A percentile compares a stretch with the other conserved stretches of the same genome.
Conservation (phyloP, 2,113 vertebrate species). For the Fulica atra region DNA sequence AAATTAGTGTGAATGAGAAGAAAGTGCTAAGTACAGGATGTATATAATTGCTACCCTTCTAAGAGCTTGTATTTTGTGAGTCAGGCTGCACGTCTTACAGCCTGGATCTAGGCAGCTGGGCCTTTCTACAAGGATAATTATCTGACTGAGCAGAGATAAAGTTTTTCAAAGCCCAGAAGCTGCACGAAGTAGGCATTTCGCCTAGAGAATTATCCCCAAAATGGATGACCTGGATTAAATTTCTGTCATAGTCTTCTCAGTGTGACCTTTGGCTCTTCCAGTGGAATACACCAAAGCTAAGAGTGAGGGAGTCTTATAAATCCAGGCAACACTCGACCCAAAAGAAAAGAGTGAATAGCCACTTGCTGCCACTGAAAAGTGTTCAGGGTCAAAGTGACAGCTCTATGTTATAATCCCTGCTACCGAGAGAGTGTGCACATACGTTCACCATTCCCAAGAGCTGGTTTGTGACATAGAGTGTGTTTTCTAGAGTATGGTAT, state of each 20-base stretch:
- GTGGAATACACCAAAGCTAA: neutral
- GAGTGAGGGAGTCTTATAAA: neutral
- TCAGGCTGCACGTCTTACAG: neutral
- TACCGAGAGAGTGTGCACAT: neutral
- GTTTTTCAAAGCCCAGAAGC: neutral
- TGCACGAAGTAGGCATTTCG: neutral
- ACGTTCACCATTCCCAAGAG: neutral
- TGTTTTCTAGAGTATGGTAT: neutral
- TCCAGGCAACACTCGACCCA: neutral
- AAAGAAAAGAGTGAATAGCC: neutral
- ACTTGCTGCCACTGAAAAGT: neutral
- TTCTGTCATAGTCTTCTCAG: neutral
- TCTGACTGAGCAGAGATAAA: neutral
- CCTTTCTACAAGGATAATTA: neutral
- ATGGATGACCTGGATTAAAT: neutral
- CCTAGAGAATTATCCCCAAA: neutral
- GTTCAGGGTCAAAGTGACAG: neutral
- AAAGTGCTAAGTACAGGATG: neutral
- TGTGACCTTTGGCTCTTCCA: neutral
- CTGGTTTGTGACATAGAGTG: neutral
- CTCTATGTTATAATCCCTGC: accelerated
- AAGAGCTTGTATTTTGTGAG: neutral
- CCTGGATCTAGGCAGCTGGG: neutral
- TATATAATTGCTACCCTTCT: neutral
- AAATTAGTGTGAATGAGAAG: neutral